A percentile compares a stretch with the other conserved stretches of the same genome.
phyloP scores from a whole-genome alignment of 2,797 vertebrate genomes.

The Sebastes steindachneri region DNA sequence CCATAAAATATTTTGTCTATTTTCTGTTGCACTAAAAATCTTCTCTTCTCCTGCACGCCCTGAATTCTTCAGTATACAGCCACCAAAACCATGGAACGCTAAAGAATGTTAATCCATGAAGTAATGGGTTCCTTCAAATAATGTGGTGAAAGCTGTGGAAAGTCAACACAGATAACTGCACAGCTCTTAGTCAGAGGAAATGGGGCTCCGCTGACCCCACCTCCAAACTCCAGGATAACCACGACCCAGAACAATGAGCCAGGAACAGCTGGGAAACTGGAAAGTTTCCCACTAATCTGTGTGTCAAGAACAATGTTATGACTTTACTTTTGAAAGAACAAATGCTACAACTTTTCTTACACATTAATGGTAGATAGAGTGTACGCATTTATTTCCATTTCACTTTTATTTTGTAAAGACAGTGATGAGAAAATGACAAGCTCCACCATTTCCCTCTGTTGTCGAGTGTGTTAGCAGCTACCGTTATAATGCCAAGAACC shows the following conservation, averaged over 20 bases:
- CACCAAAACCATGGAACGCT: constrained; percentile 1
- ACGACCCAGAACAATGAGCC: constrained; percentile 76
- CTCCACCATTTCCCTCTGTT: not conserved
- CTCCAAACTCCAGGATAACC: constrained; percentile 65
- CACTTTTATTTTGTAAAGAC: too few relatives aligned
- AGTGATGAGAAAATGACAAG: not conserved
- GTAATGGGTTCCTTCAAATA: constrained; percentile 47
- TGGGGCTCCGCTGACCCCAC: constrained; percentile 62
- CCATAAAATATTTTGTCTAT: not conserved
- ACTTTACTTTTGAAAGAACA: constrained; percentile 9
- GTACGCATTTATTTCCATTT: too few relatives aligned
- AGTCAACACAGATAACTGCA: constrained; percentile 71
- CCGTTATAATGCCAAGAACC: not conserved
- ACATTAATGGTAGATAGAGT: not conserved
- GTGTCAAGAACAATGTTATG: constrained; percentile 12
- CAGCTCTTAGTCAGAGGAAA: constrained; percentile 76
- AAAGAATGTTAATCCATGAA: constrained; percentile 27
- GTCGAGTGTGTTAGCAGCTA: not conserved
- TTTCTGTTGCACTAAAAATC: not conserved
- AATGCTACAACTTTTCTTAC: not conserved
- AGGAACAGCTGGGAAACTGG: constrained; percentile 56
- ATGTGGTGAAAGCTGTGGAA: constrained; percentile 57
- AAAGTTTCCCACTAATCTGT: constrained; percentile 24
- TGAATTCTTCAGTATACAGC: not conserved
- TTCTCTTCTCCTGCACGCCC: not conserved